Conservation (phyloP, 1,140 invertebrate genomes). For the Zophobas atratus region DNA sequence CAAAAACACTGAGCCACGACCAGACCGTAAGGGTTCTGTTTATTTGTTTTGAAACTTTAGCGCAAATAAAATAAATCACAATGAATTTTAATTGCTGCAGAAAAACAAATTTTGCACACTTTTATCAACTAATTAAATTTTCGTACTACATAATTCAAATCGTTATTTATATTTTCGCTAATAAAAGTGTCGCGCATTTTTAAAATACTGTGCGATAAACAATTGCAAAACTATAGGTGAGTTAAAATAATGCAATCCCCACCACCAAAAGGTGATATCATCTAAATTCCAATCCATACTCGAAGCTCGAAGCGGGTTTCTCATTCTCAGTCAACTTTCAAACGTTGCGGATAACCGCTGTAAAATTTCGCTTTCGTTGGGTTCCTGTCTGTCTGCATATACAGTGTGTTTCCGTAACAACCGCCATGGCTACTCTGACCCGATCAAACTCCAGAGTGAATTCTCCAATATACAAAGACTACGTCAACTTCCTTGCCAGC, state of each 20-base stretch:
- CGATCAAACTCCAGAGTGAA: not conserved
- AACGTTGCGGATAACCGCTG: conserved; percentile 2
- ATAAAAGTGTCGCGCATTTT: too few relatives aligned
- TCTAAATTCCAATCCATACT: conserved; percentile 43
- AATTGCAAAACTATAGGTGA: not conserved
- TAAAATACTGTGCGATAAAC: too few relatives aligned
- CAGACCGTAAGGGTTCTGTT: too few relatives aligned
- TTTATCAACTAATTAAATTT: too few relatives aligned
- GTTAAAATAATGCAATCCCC: conserved; percentile 25
- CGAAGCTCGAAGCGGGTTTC: conserved; percentile 24
- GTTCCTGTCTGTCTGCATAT: conserved; percentile 1
- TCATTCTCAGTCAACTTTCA: conserved; percentile 33
- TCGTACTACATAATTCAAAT: too few relatives aligned
- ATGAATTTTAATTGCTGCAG: too few relatives aligned
- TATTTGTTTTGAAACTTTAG: too few relatives aligned
- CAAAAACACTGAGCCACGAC: too few relatives aligned
- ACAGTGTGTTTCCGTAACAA: conserved; percentile 12
- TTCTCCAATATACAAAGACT: conserved; percentile 56
- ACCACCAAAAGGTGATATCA: conserved; percentile 47
- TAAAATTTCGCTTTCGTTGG: conserved; percentile 27
- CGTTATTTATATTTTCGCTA: too few relatives aligned
- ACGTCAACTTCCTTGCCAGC: conserved; percentile 59
- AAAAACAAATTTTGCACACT: too few relatives aligned
- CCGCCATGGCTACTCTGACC: not conserved
- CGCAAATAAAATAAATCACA: too few relatives aligned